Evolutionary conservation across 2,797 vertebrate species (phyloP), one percentile per base, ranked within the genome.

Genomic region (Gymnothorax javanicus): DNA sequence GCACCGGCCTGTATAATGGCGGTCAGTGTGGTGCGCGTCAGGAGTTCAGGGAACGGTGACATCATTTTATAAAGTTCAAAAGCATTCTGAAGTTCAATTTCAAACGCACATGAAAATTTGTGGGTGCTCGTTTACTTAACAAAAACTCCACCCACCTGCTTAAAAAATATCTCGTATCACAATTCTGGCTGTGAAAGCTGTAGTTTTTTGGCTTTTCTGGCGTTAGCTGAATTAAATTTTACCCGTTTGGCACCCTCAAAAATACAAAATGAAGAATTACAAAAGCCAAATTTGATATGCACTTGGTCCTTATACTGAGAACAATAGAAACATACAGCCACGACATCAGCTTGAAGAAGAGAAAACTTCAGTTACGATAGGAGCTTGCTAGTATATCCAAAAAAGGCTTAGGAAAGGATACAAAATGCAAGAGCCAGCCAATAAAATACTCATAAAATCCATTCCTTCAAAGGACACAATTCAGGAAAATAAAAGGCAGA

Each of bases 71-170:
- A 73, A 73, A 3, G 25, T 71, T 3, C 8, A 25, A 23, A 11
- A 25, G n/a, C 0, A 27, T 33, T n/a, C 13, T 23, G 23, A 9
- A 9, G 13, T n/a, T n/a, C n/a, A n/a, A n/a, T n/a, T n/a, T n/a
- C n/a, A 2, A 13, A 11, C 85, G 95, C 91, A 94, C 91, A 91
- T 92, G 93, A 94, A 94, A 88, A 94, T 90, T 93, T 94, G 93
- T 90, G 83, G 91, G 86, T 93, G 91, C 92, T 91, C 86, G 17
- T 52, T 7, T 54, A 79, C 11, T 7, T 79, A 54, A 4, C 0
- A 4, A 77, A 77, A 79, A 79, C 43, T 54, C 8, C 5, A 79
- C 75, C 8, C 13, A 11, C 9, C 71, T 11, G 11, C 50, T 52
- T 17, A 79, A 54, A 23, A 4, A 52, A 2, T 23, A 11, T 54